A percentile compares a stretch with the other conserved stretches of the same genome.
These are phyloP conservation scores for Callipepla squamata DNA, from an alignment of 2,113 vertebrate species.

Conservation along the genomic window DNA sequence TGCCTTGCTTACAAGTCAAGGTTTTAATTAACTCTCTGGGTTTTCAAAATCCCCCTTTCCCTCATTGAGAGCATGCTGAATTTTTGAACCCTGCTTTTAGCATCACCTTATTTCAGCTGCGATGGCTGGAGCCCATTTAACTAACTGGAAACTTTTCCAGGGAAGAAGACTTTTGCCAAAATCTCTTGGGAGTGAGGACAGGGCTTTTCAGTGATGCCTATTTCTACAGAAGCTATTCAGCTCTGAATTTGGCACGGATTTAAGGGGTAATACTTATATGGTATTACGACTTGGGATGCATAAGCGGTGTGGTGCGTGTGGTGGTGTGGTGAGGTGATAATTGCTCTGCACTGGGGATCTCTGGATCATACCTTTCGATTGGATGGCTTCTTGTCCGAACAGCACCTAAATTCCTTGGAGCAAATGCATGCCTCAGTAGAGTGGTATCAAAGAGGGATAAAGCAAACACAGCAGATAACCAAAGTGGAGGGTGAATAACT, in stretches of 20 bases:
- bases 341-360: neutral
- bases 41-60: neutral
- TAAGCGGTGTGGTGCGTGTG: neutral
- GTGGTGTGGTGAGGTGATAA: neutral
- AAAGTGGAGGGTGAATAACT: fast-evolving
- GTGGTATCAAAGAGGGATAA: neutral
- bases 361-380: neutral
- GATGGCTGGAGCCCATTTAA: neutral
- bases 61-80: neutral
- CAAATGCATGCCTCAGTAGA: neutral
- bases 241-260: neutral
- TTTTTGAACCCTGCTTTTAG: neutral
- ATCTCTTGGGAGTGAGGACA: neutral
- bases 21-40: neutral
- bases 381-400: neutral
- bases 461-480: neutral
- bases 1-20: neutral
- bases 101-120: neutral
- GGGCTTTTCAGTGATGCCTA: neutral
- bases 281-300: fast-evolving
- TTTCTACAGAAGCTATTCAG: neutral
- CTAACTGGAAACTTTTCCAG: neutral
- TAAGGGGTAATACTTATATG: neutral
- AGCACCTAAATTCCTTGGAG: neutral
- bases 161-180: neutral